Evolutionary conservation across 2,113 vertebrate species (phyloP).

Genomic region (Halichoerus grypus): DNA sequence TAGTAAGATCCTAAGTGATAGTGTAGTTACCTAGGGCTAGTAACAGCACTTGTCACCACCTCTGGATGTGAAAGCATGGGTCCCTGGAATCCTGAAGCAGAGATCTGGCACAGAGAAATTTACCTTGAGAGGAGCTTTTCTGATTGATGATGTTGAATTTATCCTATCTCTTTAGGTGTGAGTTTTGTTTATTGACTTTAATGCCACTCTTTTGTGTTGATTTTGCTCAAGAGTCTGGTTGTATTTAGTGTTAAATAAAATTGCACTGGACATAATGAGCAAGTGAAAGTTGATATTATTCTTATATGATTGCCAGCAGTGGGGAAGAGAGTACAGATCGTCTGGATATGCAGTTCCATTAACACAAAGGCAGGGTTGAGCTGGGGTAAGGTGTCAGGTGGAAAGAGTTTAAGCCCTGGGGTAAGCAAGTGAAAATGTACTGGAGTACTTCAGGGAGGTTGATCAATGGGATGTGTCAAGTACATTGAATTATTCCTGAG

Average conservation of each 20-base stretch:
- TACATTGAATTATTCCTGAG: conserved; percentile 27
- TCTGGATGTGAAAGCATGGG: neutral
- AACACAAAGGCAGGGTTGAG: neutral
- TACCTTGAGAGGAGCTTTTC: neutral
- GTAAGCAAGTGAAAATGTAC: neutral
- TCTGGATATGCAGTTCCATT: neutral
- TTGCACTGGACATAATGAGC: neutral
- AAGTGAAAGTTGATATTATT: neutral
- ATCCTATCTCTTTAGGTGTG: neutral
- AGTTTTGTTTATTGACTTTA: neutral
- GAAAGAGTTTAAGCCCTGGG: neutral
- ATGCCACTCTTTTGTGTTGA: neutral
- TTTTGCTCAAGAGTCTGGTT: neutral
- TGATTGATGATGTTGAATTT: neutral
- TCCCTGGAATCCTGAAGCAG: neutral
- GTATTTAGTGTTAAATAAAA: conserved; percentile 6
- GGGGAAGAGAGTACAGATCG: neutral
- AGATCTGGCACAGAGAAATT: neutral
- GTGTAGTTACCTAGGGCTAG: neutral
- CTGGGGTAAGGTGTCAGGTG: neutral
- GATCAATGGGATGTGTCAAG: neutral
- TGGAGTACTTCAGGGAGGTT: neutral
- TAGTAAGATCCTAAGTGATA: neutral
- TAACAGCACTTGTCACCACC: neutral
- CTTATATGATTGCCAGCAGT: neutral